Evolutionary conservation across 2,888 invertebrate genomes (phyloP).

Genomic region (Drosophila ezoana): DNA sequence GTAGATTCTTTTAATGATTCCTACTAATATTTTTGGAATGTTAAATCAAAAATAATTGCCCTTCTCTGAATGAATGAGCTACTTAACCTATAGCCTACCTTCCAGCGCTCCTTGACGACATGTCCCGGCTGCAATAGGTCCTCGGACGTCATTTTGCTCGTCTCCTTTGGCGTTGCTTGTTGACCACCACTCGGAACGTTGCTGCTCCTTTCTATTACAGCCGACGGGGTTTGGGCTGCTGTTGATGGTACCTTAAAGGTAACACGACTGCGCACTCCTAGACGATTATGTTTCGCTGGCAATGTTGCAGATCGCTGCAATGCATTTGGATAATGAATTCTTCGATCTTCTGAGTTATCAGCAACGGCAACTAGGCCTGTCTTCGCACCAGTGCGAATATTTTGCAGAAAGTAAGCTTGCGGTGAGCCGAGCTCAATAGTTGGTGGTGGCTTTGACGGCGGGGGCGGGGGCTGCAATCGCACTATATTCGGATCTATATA

Average conservation of each 20-base stretch:
- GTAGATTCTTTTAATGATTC: too few species aligned
- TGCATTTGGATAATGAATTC: slow-evolving; percentile 59
- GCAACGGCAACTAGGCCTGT: slow-evolving; percentile 4
- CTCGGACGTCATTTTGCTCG: slow-evolving; percentile 92
- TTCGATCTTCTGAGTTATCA: slow-evolving; percentile 30
- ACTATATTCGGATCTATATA: slow-evolving; percentile 22
- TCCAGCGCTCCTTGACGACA: slow-evolving; percentile 99
- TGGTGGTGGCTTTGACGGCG: slow-evolving; percentile 65
- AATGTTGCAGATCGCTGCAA: slow-evolving; percentile 84
- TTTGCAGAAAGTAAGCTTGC: slow-evolving; percentile 39
- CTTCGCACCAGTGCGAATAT: slow-evolving; percentile 18
- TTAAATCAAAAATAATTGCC: too few species aligned
- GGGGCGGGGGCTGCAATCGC: slow-evolving; percentile 54
- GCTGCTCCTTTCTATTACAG: slow-evolving; percentile 40
- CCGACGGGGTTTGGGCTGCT: slow-evolving; percentile 46
- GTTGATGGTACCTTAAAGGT: slow-evolving; percentile 80
- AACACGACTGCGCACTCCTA: slow-evolving; percentile 78
- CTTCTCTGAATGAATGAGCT: too few species aligned
- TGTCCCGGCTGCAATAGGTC: slow-evolving; percentile 98
- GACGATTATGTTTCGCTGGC: slow-evolving; percentile 81
- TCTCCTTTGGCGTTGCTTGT: slow-evolving; percentile 45
- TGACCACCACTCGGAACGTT: slow-evolving; percentile 31
- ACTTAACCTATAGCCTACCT: slow-evolving; percentile 87
- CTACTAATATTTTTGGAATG: too few species aligned
- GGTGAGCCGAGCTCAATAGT: slow-evolving; percentile 24